phyloP scores from a whole-genome alignment of 2,888 invertebrate genomes.

The Rhopalosiphum nymphaeae region DNA sequence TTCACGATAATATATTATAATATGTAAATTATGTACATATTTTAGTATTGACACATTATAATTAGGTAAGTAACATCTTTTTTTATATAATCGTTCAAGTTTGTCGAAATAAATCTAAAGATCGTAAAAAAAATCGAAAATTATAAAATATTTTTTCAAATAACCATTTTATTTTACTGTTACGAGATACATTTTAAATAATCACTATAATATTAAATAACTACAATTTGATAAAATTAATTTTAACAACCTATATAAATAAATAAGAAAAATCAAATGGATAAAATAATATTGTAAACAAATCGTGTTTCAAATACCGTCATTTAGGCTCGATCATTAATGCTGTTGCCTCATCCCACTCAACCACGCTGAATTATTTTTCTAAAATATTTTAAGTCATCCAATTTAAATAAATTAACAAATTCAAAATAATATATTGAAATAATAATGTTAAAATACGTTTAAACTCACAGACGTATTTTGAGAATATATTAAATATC shows the following conservation, averaged over 20 bases:
- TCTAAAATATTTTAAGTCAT: not conserved
- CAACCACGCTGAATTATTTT: not conserved
- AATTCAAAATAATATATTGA: not conserved
- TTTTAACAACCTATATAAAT: not conserved
- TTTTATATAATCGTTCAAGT: constrained; percentile 4
- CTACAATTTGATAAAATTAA: not conserved
- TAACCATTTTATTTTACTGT: not conserved
- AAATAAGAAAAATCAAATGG: not conserved
- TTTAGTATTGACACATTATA: constrained; percentile 12
- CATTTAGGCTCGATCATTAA: not conserved
- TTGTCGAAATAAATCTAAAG: not conserved
- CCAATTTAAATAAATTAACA: not conserved
- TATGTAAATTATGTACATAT: constrained; percentile 5
- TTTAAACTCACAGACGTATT: not conserved
- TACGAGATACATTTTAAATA: not conserved
- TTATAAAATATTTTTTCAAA: not conserved
- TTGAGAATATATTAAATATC: not conserved
- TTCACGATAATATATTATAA: not conserved
- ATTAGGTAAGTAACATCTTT: constrained; percentile 45
- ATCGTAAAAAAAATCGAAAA: constrained; percentile 6
- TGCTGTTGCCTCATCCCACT: not conserved
- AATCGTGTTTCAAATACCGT: not conserved
- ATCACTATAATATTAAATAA: not conserved
- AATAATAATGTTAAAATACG: not conserved
- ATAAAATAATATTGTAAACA: not conserved